These are phyloP conservation scores for Stegodyphus dumicola DNA, from an alignment of 1,140 invertebrate species.

Conservation along the genomic window DNA sequence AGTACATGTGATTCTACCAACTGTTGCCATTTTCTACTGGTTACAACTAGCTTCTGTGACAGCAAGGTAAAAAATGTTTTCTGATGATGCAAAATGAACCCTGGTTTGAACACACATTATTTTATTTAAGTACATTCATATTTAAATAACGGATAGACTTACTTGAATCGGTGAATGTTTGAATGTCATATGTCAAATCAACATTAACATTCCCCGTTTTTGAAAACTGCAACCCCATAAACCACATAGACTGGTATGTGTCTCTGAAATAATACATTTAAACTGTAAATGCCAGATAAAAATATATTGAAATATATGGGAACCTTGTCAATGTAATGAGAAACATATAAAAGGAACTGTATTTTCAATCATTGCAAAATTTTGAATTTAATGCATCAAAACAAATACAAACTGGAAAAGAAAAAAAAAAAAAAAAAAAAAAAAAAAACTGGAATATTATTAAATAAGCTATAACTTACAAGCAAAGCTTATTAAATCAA, in stretches of 20 bases:
- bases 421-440: too few species aligned
- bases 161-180: slow-evolving; percentile 80
- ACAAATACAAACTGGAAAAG: too few species aligned
- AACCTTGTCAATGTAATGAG: too few species aligned
- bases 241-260: slow-evolving; percentile 84
- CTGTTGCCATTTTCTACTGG: too few species aligned
- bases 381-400: too few species aligned
- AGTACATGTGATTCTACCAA: too few species aligned
- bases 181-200: slow-evolving; percentile 93
- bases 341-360: not conserved
- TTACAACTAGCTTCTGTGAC: too few species aligned
- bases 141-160: slow-evolving; percentile 8
- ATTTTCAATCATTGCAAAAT: too few species aligned
- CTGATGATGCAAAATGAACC: too few species aligned
- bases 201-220: slow-evolving; percentile 88
- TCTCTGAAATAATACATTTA: slow-evolving; percentile 44
- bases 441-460: not conserved
- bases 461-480: not conserved
- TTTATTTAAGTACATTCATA: not conserved
- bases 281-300: not conserved
- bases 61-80: too few species aligned
- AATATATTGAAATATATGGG: not conserved
- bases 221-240: slow-evolving; percentile 92
- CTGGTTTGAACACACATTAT: too few species aligned
- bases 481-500: too few species aligned